Evolutionary conservation across 2,797 vertebrate species (phyloP).

Genomic region (Cyclopterus lumpus): DNA sequence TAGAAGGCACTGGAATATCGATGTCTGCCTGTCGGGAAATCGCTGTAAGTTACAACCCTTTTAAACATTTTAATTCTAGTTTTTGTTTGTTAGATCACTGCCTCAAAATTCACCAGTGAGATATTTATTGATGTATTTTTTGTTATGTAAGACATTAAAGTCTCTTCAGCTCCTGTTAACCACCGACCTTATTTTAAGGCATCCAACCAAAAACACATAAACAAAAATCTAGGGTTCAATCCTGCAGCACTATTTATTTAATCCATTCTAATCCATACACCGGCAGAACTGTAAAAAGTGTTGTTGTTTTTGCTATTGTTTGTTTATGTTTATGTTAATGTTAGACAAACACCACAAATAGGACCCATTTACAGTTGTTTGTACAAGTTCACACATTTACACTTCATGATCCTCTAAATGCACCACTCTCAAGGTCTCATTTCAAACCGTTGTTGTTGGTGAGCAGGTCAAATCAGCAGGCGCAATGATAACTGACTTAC

Average conservation of each 20-base stretch:
- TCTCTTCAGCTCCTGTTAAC: too few species aligned
- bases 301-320: neutral
- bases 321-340: neutral
- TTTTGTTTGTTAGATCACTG: constrained; percentile 7
- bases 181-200: too few species aligned
- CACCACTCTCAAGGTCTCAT: neutral
- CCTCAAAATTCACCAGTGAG: too few species aligned
- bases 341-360: neutral
- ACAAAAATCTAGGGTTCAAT: too few species aligned
- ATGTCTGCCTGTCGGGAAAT: constrained; percentile 99
- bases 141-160: too few species aligned
- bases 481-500: too few species aligned
- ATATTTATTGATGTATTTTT: too few species aligned
- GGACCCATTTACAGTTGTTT: neutral
- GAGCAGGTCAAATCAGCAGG: neutral
- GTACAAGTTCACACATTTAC: neutral
- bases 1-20: constrained; percentile 99
- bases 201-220: too few species aligned
- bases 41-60: constrained; percentile 89
- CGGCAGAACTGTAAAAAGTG: neutral
- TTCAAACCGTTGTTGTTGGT: too few species aligned
- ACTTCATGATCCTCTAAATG: neutral
- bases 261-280: neutral
- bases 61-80: neutral
- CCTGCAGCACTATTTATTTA: neutral